Evolutionary conservation across 2,797 vertebrate species (phyloP).

Genomic region (Acanthiza pusilla): DNA sequence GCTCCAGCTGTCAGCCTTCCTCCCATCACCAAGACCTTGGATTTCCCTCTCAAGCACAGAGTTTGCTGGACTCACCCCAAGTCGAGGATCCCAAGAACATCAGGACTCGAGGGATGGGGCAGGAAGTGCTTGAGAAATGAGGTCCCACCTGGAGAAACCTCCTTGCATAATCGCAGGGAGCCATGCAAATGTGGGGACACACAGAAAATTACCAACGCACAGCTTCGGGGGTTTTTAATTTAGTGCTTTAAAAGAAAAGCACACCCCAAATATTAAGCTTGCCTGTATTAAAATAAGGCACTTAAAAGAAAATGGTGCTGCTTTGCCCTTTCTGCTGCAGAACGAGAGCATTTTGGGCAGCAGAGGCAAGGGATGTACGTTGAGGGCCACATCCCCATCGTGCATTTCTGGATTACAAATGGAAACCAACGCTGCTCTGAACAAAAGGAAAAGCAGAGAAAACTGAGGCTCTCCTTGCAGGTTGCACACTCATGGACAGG

Average conservation of each 20-base stretch:
- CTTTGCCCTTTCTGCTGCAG: background rate
- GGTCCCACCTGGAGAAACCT: background rate
- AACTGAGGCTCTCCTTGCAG: rapidly evolving
- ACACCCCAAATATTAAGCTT: background rate
- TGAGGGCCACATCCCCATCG: rapidly evolving
- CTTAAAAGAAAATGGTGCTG: background rate
- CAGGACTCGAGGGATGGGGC: background rate
- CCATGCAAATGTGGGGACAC: rapidly evolving
- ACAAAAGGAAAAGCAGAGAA: background rate
- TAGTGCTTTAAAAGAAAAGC: background rate
- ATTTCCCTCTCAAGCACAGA: background rate
- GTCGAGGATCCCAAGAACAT: background rate
- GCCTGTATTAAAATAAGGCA: background rate
- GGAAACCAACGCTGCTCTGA: background rate
- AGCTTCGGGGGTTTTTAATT: background rate
- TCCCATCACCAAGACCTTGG: background rate
- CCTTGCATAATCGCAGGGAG: background rate
- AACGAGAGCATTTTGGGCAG: background rate
- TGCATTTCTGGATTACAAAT: background rate
- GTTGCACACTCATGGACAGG: too few species aligned
- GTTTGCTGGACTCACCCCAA: background rate
- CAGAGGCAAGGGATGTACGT: rapidly evolving
- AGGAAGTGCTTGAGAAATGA: background rate
- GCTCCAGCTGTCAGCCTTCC: background rate
- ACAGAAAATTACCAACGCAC: background rate